Evolutionary conservation across 1,140 invertebrate species (phyloP).

Genomic region (Zaprionus davidi): DNA sequence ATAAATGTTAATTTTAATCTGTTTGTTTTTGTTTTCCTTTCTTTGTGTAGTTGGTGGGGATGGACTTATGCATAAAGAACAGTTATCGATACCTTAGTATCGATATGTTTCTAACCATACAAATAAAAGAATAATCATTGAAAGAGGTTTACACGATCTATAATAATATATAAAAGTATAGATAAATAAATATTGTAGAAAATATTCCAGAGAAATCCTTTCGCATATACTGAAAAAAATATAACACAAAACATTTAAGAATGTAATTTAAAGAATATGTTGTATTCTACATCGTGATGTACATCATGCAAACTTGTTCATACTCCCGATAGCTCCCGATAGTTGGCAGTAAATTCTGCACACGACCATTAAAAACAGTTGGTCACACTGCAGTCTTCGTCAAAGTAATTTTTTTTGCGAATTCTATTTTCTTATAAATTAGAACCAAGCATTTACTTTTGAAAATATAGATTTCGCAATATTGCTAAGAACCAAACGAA

Average conservation of each 20-base stretch:
- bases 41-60: background rate
- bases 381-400: constrained; percentile 50
- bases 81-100: constrained; percentile 6
- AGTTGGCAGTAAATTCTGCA: background rate
- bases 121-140: too few species aligned
- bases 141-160: too few species aligned
- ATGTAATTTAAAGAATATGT: background rate
- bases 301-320: background rate
- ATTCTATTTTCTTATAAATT: constrained; percentile 69
- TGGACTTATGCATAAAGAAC: background rate
- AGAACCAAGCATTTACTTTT: constrained; percentile 49
- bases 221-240: too few species aligned
- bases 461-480: constrained; percentile 25
- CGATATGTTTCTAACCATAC: background rate
- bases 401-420: constrained; percentile 56
- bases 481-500: constrained; percentile 10
- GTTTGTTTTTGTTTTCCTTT: constrained; percentile 29
- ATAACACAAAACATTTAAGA: too few species aligned
- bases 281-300: background rate
- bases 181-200: too few species aligned
- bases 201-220: too few species aligned
- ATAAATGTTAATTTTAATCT: constrained; percentile 38
- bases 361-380: constrained; percentile 23
- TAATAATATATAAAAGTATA: too few species aligned
- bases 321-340: background rate